Evolutionary conservation across 2,797 vertebrate genomes (phyloP), one percentile per base, ranked within the genome.

Genomic region (Chaetophractus vellerosus): DNA sequence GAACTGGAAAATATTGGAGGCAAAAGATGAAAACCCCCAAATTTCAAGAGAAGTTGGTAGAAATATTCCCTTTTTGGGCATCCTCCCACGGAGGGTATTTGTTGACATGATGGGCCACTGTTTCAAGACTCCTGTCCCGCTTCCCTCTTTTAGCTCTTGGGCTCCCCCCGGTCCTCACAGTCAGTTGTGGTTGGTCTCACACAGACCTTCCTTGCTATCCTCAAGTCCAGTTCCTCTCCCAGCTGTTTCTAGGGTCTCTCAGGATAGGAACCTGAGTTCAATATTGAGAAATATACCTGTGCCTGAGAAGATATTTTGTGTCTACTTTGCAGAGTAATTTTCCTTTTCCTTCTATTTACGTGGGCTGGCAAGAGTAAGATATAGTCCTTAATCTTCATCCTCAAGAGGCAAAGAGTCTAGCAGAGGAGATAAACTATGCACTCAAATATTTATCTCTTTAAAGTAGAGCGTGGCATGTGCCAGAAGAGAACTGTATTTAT

Each of bases 331-430:
- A 63, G 86, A 64, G 41, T 15, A 52, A 8, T 38, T 38, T 2
- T 38, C 9, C 4, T 9, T n/a, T 5, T 4, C 23, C 23, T 59
- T 28, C 21, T 24, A 2, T 74, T 68, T 80, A 23, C 55, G 36
- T 72, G 48, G 38, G n/a, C 36, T 86, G 66, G 24, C 8, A 80
- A 95, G 66, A 66, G 33, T 41, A 72, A 78, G 84, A 72, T 90
- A 36, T 11, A 75, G 74, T 79, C 90, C 71, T 88, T 83, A 90
- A 93, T 90, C 64, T 66, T 75, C 88, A 12, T 83, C 59, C 61
- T 90, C 81, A 83, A 85, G 76, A 64, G 83, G 61, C 50, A n/a
- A 19, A 48, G 31, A 72, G 59, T 80, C 48, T 66, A 61, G 26
- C 23, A 24, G 76, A 76, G 72, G 38, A 93, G 71, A 79, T 45